Conservation (phyloP, 2,113 vertebrate species). For the Emydocephalus ijimae region DNA sequence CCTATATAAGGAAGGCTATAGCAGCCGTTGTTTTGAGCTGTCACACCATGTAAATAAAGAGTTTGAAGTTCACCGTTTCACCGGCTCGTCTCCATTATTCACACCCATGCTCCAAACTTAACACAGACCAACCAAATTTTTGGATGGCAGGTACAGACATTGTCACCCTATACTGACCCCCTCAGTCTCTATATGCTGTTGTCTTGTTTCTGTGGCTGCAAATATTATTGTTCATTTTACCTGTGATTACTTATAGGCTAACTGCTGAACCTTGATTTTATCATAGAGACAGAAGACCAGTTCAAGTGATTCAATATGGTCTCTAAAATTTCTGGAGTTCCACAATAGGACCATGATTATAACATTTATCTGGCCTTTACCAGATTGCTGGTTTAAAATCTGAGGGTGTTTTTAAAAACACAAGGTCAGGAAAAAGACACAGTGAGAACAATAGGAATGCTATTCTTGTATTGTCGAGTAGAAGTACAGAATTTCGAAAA, state of each 20-base stretch:
- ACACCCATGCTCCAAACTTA: too few species aligned
- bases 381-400: background rate
- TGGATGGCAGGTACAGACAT: background rate
- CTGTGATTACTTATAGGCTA: background rate
- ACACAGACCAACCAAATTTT: background rate
- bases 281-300: background rate
- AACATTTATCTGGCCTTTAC: background rate
- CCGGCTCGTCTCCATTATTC: too few species aligned
- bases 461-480: background rate
- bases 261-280: background rate
- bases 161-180: background rate
- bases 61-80: too few species aligned
- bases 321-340: background rate
- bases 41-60: too few species aligned
- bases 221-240: background rate
- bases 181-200: background rate
- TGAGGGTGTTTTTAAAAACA: background rate
- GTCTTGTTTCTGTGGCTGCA: background rate
- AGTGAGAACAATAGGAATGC: background rate
- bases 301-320: background rate
- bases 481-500: background rate
- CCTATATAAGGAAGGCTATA: too few species aligned
- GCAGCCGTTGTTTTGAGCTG: too few species aligned
- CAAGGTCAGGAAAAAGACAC: background rate
- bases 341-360: background rate